Base-by-base conservation (phyloP, 2,113 vertebrate species). In the Mormyrus iriodes region DNA sequence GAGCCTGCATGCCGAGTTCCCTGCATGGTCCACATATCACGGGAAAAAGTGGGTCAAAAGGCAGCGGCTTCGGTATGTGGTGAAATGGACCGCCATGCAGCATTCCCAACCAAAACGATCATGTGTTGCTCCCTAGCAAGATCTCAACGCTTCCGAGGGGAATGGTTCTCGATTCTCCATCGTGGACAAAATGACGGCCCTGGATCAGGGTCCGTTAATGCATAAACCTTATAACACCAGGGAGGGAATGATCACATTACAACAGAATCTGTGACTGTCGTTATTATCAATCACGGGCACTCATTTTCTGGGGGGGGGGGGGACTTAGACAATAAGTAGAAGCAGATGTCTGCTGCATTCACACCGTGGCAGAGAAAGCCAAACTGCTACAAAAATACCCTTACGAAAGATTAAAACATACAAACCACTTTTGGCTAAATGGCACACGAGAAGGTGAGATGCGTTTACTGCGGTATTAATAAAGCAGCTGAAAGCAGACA, bases 291-390 rank as follows among this genome's bases (percentile, higher is more conserved):
- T 83, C 88, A 58, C 51, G 35, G 35, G 35, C 13, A 51, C 52
- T 89, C 76, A 48, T 39, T 83, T 79, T 55, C 51, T 17, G 12
- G 61, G 27, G 24, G 90, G 27, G 65, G 0, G 87, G 2, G 27
- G 86, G 48, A 91, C 90, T 91, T 91, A 82, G 91, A 92, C 24
- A 93, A 91, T 92, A 93, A 93, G 88, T 42, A 76, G 21, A 35
- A 89, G 89, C 91, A 90, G 90, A 82, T 87, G 89, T 53, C 91
- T 92, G 85, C 35, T 1, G 27, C 21, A 17, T 27, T 86, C 53
- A 51, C 89, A 90, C 92, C 92, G 90, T 79, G 87, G 89, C 83
- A 86, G 88, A 90, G 90, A 92, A 92, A 89, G 88, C 89, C 76
- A 89, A 19, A 39, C 35, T 15, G 5, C 73, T 42, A 19, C 48